phyloP scores from a whole-genome alignment of 1,140 invertebrate genomes.

The Grapholita molesta region DNA sequence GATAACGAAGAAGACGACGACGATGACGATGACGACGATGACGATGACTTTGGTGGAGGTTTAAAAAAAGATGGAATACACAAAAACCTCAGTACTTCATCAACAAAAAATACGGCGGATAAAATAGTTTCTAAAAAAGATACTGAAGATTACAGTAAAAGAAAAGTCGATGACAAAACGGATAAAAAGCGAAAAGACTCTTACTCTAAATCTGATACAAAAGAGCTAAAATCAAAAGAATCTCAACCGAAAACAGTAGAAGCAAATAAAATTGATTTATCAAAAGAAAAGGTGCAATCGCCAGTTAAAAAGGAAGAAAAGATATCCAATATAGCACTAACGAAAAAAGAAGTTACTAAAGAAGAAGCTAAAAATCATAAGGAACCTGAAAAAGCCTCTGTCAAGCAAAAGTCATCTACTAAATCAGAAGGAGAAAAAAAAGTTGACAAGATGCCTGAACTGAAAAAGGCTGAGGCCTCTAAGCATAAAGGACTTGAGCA shows the following conservation, averaged over 20 bases:
- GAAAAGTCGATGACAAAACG: constrained; percentile 25
- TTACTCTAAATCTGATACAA: too few relatives aligned
- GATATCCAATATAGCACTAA: background rate
- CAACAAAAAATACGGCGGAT: background rate
- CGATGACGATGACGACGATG: background rate
- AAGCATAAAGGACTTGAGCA: constrained; percentile 3
- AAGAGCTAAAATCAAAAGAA: background rate
- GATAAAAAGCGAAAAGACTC: background rate
- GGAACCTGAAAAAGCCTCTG: background rate
- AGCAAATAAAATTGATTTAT: background rate
- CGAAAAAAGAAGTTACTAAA: constrained; percentile 21
- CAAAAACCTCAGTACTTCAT: background rate
- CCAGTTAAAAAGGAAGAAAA: constrained; percentile 18
- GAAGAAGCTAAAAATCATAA: constrained; percentile 22
- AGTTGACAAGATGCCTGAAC: constrained; percentile 17
- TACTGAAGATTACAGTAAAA: constrained; percentile 18
- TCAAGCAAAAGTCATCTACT: background rate
- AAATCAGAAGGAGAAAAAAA: constrained; percentile 22
- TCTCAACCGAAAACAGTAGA: background rate
- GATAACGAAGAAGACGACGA: background rate
- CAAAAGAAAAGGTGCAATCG: background rate
- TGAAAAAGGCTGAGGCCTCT: background rate
- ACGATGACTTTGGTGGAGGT: constrained; percentile 17
- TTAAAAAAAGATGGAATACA: background rate
- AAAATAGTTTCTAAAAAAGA: background rate